Evolutionary conservation across 2,888 invertebrate genomes (phyloP).

Genomic region (Lochmaea capreae): DNA sequence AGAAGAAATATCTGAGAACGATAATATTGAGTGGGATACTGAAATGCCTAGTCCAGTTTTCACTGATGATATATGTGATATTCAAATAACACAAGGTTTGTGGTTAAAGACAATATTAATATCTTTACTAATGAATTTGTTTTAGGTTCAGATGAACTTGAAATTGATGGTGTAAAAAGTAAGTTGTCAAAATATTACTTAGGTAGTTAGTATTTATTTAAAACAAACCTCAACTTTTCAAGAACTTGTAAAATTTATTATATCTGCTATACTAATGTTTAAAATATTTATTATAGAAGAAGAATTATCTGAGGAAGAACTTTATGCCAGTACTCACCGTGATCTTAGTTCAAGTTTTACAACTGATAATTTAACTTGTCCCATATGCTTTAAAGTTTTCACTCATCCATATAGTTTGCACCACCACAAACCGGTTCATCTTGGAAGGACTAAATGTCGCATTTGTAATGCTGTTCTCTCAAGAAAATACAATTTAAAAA

Average conservation of each 20-base stretch:
- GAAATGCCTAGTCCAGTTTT: slow-evolving; percentile 33
- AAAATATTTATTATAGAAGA: slow-evolving; percentile 37
- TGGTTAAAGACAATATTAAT: background rate
- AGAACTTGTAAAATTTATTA: slow-evolving; percentile 5
- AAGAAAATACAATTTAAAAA: slow-evolving; percentile 49
- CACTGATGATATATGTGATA: slow-evolving; percentile 39
- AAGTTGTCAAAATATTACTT: slow-evolving; percentile 9
- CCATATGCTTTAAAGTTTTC: slow-evolving; percentile 46
- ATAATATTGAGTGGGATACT: slow-evolving; percentile 30
- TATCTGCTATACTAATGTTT: background rate
- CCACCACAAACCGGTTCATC: slow-evolving; percentile 48
- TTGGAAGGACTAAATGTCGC: slow-evolving; percentile 48
- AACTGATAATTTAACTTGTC: slow-evolving; percentile 42
- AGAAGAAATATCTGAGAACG: slow-evolving; percentile 19
- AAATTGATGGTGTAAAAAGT: slow-evolving; percentile 24
- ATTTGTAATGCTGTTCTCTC: slow-evolving; percentile 50
- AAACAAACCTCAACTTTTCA: background rate
- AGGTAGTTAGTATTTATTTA: background rate
- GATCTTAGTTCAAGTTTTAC: slow-evolving; percentile 28
- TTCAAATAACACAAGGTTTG: slow-evolving; percentile 23
- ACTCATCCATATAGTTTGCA: slow-evolving; percentile 47
- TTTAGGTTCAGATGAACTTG: slow-evolving; percentile 26
- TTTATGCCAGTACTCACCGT: slow-evolving; percentile 18
- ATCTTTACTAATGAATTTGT: slow-evolving; percentile 21
- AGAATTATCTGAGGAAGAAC: slow-evolving; percentile 35